Evolutionary conservation across 2,113 vertebrate genomes (phyloP), one percentile per base, ranked within the genome.

Genomic region (Dryoscopus gambensis): DNA sequence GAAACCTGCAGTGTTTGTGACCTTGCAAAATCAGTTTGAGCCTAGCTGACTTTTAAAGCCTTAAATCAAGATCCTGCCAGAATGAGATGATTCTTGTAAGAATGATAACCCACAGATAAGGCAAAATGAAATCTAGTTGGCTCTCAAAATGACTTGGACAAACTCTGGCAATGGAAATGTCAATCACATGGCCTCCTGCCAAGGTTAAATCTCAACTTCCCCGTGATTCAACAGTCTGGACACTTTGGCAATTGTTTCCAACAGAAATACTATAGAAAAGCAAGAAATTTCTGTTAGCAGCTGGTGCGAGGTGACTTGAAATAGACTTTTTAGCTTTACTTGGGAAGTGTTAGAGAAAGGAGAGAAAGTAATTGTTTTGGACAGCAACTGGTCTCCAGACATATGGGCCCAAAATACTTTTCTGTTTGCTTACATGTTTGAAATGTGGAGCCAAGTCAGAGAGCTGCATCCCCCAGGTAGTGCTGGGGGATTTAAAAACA

Each of bases 1-100:
- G 76, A 97, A 57, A 97, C 74, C 84, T 90, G 87, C 40, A 76
- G 65, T 85, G 76, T 84, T 89, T 97, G 89, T 86, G 90, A 98
- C 97, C 97, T 98, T 98, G 97, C 71, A 98, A 96, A 98, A 97
- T 97, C 96, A 97, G 95, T 97, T 97, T 93, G 91, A 98, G 93
- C 82, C 78, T 92, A 70, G 77, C 91, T 94, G 93, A 94, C 90
- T 97, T 96, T 95, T 97, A 97, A 97, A 98, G 71, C 56, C 81
- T 96, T 98, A 98, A 97, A 97, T 98, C 97, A 98, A 98, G 97
- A 97, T 98, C 91, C 95, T 39, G 71, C 87, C 86, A 94, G 91
- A 95, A 96, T 42, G 84, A 95, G 93, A 85, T 90, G 93, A 95
- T 98, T 97, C 95, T 96, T 96, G 55, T 73, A 97, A 97, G 97